These are phyloP conservation scores for Geopemphigus sp. DNA, from an alignment of 1,140 invertebrate species.

Conservation along the genomic window DNA sequence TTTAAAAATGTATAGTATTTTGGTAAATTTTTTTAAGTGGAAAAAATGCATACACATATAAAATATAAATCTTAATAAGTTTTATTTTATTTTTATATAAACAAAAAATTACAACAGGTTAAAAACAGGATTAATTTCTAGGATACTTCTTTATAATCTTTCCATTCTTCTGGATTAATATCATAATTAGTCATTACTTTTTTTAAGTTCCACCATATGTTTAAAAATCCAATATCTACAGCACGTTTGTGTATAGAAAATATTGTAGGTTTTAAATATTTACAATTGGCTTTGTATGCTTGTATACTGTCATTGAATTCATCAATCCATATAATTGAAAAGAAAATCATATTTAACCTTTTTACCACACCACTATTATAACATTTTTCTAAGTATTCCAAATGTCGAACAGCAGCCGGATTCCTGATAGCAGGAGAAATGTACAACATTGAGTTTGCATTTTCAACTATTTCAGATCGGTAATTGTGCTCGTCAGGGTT, in stretches of 20 bases:
- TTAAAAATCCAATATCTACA: conserved; percentile 75
- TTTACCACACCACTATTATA: conserved; percentile 68
- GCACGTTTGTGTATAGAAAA: conserved; percentile 64
- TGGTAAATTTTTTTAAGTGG: not conserved
- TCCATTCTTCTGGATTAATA: conserved; percentile 60
- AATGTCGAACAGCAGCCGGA: conserved; percentile 63
- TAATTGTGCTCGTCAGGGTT: conserved; percentile 70
- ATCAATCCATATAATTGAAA: conserved; percentile 73
- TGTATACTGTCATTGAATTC: conserved; percentile 66
- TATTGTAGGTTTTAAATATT: conserved; percentile 66
- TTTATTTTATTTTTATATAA: not conserved
- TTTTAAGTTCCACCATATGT: conserved; percentile 70
- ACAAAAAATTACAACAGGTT: not conserved
- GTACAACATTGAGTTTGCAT: conserved; percentile 64
- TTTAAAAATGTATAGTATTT: too few species aligned
- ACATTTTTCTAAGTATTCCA: conserved; percentile 64
- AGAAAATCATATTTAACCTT: conserved; percentile 65
- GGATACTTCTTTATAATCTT: conserved; percentile 8
- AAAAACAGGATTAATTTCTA: not conserved
- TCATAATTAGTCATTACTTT: conserved; percentile 76
- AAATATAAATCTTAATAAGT: not conserved
- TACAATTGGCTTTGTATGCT: conserved; percentile 70
- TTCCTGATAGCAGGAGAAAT: conserved; percentile 68
- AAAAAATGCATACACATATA: not conserved
- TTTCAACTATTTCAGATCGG: conserved; percentile 61